Evolutionary conservation across 2,797 vertebrate species (phyloP), one percentile per base, ranked within the genome.

Genomic region (Xenentodon cancila): DNA sequence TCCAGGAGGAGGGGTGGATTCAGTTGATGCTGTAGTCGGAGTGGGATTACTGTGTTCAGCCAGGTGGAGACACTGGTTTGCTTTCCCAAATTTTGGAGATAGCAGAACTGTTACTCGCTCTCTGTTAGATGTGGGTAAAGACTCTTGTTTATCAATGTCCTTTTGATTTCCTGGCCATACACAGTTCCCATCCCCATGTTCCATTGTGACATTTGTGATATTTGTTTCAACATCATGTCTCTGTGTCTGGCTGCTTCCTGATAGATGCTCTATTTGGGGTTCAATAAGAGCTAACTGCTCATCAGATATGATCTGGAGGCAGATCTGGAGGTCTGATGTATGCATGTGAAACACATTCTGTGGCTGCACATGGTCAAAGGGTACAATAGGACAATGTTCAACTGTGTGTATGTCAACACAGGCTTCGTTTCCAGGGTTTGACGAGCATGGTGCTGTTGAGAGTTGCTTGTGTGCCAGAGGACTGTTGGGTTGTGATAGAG

Each of bases 241-340:
- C 47, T 74, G 81, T n/a, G 72, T 52, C 30, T 60, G 8, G 9
- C 21, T 11, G 11, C 19, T 46, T 1, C n/a, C 64, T 40, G 42
- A 56, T 46, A 71, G 75, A 15, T 60, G 78, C 69, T 93, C 91
- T 34, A 94, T 93, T 71, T 93, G 91, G 0, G 89, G 89, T 64
- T 92, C 91, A 21, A 92, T 92, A 27, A 93, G 84, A 17, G 93
- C 92, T 49, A 94, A 64, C 82, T 94, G 92, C 76, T 94, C 92
- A 0, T 94, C 93, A 21, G 93, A 93, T 80, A 94, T 93, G 40
- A 94, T 88, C 74, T 94, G 90, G 56, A 94, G 82, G 64, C 92
- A 91, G 55, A 94, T 93, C 76, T 94, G 93, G 34, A 94, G 91
- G 58, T 93, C 93, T 54, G 90, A 87, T 11, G 92, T 93, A 45